Evolutionary conservation across 1,140 invertebrate genomes (phyloP).

Genomic region (Hydropsyche tenuis): DNA sequence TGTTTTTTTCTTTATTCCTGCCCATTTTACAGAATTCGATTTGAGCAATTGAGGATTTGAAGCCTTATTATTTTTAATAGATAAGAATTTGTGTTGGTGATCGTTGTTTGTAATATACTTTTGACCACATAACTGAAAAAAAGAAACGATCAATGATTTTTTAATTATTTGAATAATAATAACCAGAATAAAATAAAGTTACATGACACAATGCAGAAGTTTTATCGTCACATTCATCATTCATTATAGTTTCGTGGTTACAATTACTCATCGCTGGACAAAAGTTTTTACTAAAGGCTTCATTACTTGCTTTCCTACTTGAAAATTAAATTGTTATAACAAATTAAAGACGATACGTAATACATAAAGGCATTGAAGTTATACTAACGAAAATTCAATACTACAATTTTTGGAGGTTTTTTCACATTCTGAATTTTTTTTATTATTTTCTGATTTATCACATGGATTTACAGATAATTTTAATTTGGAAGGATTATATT

Average conservation of each 20-base stretch:
- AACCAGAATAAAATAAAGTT: neutral
- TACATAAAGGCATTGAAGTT: too few species aligned
- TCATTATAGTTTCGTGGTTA: neutral
- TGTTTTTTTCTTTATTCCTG: neutral
- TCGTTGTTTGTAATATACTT: neutral
- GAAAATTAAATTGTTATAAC: too few species aligned
- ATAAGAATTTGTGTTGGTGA: neutral
- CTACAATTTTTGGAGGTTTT: neutral
- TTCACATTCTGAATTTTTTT: neutral
- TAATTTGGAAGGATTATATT: too few species aligned
- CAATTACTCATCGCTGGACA: neutral
- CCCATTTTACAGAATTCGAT: neutral
- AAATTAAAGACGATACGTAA: too few species aligned
- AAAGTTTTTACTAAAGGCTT: too few species aligned
- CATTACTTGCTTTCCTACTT: too few species aligned
- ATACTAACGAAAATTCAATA: neutral
- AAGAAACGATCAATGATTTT: neutral
- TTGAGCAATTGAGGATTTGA: neutral
- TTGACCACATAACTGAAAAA: constrained; percentile 9
- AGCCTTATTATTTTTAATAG: too few species aligned
- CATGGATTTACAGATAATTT: neutral
- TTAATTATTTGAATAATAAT: constrained; percentile 5
- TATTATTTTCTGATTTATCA: neutral
- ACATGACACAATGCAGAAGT: neutral
- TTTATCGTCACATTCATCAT: constrained; percentile 1